These are phyloP conservation scores for Carollia perspicillata DNA, from an alignment of 2,113 vertebrate genomes.

Conservation along the genomic window DNA sequence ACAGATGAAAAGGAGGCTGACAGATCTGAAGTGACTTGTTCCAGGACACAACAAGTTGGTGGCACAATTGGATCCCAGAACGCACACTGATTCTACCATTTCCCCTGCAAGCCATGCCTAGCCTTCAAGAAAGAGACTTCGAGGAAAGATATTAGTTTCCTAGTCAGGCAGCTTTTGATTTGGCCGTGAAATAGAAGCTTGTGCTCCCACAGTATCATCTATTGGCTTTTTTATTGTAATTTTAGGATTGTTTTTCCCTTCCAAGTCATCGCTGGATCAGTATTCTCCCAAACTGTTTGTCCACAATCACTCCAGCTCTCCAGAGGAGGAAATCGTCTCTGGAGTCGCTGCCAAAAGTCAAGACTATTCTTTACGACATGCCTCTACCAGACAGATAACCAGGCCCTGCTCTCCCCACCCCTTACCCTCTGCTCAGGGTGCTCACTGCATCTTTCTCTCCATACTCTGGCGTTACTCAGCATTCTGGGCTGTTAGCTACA, in stretches of 20 bases:
- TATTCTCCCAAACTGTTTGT: conserved; percentile 54
- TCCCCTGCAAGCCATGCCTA: not conserved
- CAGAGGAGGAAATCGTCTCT: conserved; percentile 21
- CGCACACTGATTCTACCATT: no score
- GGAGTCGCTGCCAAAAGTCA: conserved; percentile 35
- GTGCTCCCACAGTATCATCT: conserved; percentile 36
- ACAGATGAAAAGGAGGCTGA: not conserved
- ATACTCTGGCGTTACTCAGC: not conserved
- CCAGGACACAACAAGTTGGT: not conserved
- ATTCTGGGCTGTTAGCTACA: not conserved
- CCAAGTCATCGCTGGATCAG: conserved; percentile 40
- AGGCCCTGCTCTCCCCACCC: rapidly evolving
- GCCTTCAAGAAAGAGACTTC: not conserved
- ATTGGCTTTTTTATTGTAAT: conserved; percentile 51
- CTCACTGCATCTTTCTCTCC: not conserved
- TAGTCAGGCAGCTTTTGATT: conserved; percentile 43
- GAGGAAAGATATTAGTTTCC: conserved; percentile 52
- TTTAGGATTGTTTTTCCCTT: conserved; percentile 29
- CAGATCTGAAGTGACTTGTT: not conserved
- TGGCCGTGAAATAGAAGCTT: conserved; percentile 39
- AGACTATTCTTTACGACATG: not conserved
- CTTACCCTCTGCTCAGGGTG: not conserved
- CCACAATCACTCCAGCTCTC: conserved; percentile 46
- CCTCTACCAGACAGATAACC: not conserved
- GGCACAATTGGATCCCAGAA: not conserved